Evolutionary conservation across 2,888 invertebrate genomes (phyloP).

Genomic region (Tinea pellionella): DNA sequence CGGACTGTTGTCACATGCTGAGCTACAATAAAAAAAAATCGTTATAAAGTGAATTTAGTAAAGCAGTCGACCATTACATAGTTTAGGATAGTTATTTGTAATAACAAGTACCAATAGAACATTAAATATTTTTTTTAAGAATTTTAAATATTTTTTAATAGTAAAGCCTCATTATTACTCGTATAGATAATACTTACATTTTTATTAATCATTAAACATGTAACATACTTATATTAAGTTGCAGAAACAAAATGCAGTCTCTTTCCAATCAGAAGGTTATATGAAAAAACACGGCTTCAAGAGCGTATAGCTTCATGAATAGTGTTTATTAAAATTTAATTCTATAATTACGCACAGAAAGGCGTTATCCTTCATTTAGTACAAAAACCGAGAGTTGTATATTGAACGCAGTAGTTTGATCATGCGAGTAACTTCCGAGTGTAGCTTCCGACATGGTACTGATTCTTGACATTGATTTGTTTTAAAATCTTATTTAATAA

Average conservation of each 20-base stretch:
- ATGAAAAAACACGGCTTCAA: background rate
- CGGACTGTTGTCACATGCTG: too few relatives aligned
- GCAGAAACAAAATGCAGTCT: background rate
- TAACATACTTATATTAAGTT: background rate
- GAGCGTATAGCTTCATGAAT: background rate
- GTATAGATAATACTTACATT: too few relatives aligned
- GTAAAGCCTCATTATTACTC: too few relatives aligned
- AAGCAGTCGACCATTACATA: background rate
- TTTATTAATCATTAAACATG: too few relatives aligned
- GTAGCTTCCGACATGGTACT: slow-evolving; percentile 6
- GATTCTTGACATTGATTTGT: background rate
- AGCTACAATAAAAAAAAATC: background rate
- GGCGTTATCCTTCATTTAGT: slow-evolving; percentile 8
- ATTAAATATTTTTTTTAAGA: too few relatives aligned
- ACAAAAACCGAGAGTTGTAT: slow-evolving; percentile 4
- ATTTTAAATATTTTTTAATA: too few relatives aligned
- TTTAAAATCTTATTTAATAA: background rate
- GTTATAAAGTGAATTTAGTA: background rate
- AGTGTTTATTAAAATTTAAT: slow-evolving; percentile 7
- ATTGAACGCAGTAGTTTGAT: background rate
- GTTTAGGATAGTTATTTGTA: too few relatives aligned
- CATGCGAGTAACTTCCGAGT: slow-evolving; percentile 7
- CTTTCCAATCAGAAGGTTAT: background rate
- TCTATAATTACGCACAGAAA: slow-evolving; percentile 9
- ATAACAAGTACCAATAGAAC: too few relatives aligned